These are phyloP conservation scores for Drosophila mayaguana DNA, from an alignment of 2,888 invertebrate genomes.

Conservation along the genomic window DNA sequence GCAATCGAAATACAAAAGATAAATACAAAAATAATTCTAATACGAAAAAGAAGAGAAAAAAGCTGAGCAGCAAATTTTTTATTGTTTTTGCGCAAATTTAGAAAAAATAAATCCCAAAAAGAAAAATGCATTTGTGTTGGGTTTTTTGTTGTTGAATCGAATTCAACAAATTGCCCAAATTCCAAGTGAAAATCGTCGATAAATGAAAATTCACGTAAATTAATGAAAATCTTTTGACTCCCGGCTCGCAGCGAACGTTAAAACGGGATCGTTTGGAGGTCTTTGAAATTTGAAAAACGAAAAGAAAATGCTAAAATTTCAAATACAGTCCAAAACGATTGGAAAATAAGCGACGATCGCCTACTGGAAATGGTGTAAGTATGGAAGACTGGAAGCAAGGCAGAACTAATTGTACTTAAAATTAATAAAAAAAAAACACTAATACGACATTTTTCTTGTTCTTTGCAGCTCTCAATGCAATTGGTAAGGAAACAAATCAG, in stretches of 20 bases:
- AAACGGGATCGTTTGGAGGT: slow-evolving; percentile 52
- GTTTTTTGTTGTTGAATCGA: slow-evolving; percentile 60
- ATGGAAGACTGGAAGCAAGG: neutral
- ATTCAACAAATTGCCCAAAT: slow-evolving; percentile 53
- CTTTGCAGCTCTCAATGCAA: slow-evolving; percentile 59
- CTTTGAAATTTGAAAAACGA: slow-evolving; percentile 44
- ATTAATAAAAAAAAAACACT: neutral
- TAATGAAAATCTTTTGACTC: slow-evolving; percentile 38
- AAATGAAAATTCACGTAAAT: slow-evolving; percentile 21
- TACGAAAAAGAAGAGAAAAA: slow-evolving; percentile 37
- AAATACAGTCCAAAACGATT: slow-evolving; percentile 70
- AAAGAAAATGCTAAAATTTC: slow-evolving; percentile 50
- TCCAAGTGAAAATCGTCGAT: slow-evolving; percentile 33
- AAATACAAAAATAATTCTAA: slow-evolving; percentile 32
- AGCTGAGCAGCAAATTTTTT: slow-evolving; percentile 50
- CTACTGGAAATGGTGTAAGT: slow-evolving; percentile 71
- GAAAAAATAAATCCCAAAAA: slow-evolving; percentile 9
- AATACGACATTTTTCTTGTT: neutral
- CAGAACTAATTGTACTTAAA: neutral
- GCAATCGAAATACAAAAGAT: slow-evolving; percentile 46
- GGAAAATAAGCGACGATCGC: slow-evolving; percentile 50
- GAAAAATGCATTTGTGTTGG: slow-evolving; percentile 60
- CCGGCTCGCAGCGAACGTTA: slow-evolving; percentile 43
- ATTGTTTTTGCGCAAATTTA: slow-evolving; percentile 55
- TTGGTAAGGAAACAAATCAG: slow-evolving; percentile 66